Conservation (phyloP, 2,888 invertebrate species). For the Platypus cylindrus region DNA sequence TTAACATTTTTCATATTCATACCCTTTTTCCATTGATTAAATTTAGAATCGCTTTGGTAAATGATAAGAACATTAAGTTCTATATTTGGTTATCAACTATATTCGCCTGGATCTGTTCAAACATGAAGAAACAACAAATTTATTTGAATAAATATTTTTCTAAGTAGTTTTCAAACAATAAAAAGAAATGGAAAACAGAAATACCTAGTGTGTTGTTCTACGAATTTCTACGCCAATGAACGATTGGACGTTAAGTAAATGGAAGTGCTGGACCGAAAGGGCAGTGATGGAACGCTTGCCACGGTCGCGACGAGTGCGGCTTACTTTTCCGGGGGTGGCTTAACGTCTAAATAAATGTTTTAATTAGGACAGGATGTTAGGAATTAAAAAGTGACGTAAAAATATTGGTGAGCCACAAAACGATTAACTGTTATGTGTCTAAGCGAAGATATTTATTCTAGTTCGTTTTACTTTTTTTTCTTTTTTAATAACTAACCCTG, state of each 20-base stretch:
- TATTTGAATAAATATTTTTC: no score
- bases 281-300: conserved; percentile 28
- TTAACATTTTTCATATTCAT: background rate
- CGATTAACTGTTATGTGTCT: no score
- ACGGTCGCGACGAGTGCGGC: conserved; percentile 15
- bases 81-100: no score
- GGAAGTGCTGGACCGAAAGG: conserved; percentile 29
- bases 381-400: conserved; percentile 16
- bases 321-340: conserved; percentile 17
- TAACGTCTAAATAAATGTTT: conserved; percentile 17
- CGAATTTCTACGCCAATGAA: conserved; percentile 12
- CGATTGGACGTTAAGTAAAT: conserved; percentile 26
- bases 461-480: no score
- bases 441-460: no score
- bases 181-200: background rate
- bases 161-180: no score
- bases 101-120: no score
- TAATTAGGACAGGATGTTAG: conserved; percentile 17
- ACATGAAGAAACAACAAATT: no score
- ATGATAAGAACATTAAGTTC: no score
- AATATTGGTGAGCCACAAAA: conserved; percentile 11
- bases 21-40: background rate
- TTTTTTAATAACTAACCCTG: no score
- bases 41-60: no score
- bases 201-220: background rate